phyloP scores from a whole-genome alignment of 1,140 invertebrate species.

The Ridgeia piscesae region DNA sequence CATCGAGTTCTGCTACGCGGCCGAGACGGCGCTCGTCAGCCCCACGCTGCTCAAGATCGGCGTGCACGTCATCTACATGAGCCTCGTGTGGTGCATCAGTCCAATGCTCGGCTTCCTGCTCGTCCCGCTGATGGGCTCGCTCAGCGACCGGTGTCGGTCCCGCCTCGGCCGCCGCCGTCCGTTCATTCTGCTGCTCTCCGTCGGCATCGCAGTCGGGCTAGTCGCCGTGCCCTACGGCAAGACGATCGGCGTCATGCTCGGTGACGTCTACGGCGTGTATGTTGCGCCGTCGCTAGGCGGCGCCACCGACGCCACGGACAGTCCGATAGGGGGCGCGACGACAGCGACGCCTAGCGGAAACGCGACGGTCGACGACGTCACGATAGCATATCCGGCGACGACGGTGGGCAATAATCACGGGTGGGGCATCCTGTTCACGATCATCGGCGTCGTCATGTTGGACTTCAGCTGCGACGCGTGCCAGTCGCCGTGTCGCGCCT shows the following conservation, averaged over 20 bases:
- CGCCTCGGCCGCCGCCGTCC: conserved; percentile 81
- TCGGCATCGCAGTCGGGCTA: conserved; percentile 74
- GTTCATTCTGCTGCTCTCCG: conserved; percentile 84
- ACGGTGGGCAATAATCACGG: not conserved
- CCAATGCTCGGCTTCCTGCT: conserved; percentile 79
- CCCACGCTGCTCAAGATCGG: conserved; percentile 92
- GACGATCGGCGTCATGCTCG: conserved; percentile 69
- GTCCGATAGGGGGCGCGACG: not conserved
- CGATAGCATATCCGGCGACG: not conserved
- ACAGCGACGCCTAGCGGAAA: not conserved
- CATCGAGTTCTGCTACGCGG: conserved; percentile 95
- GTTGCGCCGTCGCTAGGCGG: not conserved
- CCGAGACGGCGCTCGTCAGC: conserved; percentile 95
- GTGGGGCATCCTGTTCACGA: conserved; percentile 81
- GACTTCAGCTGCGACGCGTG: conserved; percentile 96
- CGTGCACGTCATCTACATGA: conserved; percentile 87
- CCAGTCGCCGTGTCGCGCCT: conserved; percentile 89
- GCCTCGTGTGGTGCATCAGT: conserved; percentile 88
- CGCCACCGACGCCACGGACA: conserved; percentile 7
- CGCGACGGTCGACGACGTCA: not conserved
- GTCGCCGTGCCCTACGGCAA: conserved; percentile 83
- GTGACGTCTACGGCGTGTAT: conserved; percentile 5
- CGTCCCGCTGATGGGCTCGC: conserved; percentile 85
- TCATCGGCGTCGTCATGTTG: conserved; percentile 87
- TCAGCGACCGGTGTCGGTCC: conserved; percentile 84